These are phyloP conservation scores for Polypterus bichir DNA, from an alignment of 2,113 vertebrate genomes.

Conservation along the genomic window DNA sequence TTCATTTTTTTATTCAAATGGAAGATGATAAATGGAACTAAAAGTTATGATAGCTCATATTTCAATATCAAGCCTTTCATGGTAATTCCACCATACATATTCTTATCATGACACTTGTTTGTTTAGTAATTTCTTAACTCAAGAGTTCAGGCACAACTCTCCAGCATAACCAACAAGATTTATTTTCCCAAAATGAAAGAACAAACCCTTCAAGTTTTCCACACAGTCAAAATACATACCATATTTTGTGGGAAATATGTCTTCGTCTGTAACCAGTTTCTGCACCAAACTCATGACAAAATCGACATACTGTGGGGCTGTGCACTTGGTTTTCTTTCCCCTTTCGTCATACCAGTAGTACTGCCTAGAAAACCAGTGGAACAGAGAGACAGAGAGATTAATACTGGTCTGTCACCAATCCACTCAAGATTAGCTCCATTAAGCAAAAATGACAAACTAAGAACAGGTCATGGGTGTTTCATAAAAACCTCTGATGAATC, in stretches of 20 bases:
- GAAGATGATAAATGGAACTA: no score
- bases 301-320: constrained; percentile 93
- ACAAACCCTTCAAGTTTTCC: background rate
- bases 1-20: no score
- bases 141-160: background rate
- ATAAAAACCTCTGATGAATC: no score
- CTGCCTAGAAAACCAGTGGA: constrained; percentile 49
- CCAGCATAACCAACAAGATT: background rate
- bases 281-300: constrained; percentile 96
- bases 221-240: constrained; percentile 46
- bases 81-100: background rate
- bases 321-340: constrained; percentile 97
- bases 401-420: no score
- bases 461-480: no score
- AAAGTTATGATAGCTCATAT: no score
- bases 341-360: constrained; percentile 97
- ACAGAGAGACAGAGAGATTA: no score
- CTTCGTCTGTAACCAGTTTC: constrained; percentile 94
- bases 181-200: background rate
- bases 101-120: background rate
- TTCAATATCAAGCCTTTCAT: no score
- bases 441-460: no score
- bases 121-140: background rate
- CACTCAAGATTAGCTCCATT: no score
- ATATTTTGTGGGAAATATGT: constrained; percentile 94